Percentiles rank a stretch among this genome's conserved stretches.
These are phyloP conservation scores for Perccottus glenii DNA, from an alignment of 2,113 vertebrate species.

Conservation along the genomic window DNA sequence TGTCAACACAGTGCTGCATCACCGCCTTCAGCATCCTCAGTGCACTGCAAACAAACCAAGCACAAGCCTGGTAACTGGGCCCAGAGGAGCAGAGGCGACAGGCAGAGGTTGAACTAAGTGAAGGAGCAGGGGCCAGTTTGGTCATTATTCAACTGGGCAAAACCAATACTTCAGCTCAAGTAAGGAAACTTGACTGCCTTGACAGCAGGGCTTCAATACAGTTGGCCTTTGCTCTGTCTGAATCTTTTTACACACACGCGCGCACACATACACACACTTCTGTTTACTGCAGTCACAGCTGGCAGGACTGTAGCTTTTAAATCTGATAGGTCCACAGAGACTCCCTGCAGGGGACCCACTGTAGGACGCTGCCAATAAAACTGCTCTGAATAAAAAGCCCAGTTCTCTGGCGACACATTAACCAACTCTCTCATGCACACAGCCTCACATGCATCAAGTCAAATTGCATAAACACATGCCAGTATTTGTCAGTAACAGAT, in stretches of 20 bases:
- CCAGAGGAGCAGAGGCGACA: neutral
- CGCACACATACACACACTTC: conserved; percentile 8
- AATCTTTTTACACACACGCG: too few species aligned
- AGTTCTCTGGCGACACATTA: conserved; percentile 32
- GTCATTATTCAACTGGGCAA: conserved; percentile 21
- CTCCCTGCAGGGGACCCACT: conserved; percentile 47
- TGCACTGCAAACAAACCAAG: conserved; percentile 33
- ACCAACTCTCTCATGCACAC: conserved; percentile 19
- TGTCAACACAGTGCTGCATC: conserved; percentile 57
- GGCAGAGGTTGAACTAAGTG: conserved; percentile 25
- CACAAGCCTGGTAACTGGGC: neutral
- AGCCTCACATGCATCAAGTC: conserved; percentile 15
- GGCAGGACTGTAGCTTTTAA: conserved; percentile 43
- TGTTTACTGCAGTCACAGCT: conserved; percentile 32
- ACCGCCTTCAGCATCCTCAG: conserved; percentile 24
- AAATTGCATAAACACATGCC: conserved; percentile 23
- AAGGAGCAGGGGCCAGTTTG: neutral
- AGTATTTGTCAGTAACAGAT: conserved; percentile 57
- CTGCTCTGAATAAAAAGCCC: conserved; percentile 54
- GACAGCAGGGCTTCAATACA: neutral
- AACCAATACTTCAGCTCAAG: conserved; percentile 34
- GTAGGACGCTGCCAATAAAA: conserved; percentile 54
- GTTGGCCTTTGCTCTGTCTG: neutral
- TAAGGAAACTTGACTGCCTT: conserved; percentile 13
- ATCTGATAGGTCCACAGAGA: conserved; percentile 48